Evolutionary conservation across 2,113 vertebrate genomes (phyloP).

Genomic region (Tachycineta bicolor): DNA sequence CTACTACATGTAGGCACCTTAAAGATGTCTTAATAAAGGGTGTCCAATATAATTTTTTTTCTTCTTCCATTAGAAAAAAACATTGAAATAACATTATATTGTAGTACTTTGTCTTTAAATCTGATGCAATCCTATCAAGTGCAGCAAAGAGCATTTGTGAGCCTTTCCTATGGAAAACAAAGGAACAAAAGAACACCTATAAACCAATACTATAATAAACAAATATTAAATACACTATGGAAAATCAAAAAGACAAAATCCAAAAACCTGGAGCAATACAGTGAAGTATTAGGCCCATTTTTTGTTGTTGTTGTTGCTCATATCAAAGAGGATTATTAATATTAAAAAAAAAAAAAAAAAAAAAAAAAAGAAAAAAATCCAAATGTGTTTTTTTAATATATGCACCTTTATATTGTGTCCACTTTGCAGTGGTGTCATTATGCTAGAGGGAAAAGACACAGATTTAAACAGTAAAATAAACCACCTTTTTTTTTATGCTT

Average conservation of each 20-base stretch:
- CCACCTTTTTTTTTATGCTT: neutral
- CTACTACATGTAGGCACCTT: neutral
- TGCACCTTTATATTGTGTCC: neutral
- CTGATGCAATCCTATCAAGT: neutral
- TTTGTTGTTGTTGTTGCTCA: neutral
- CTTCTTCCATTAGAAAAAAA: neutral
- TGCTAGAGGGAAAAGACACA: neutral
- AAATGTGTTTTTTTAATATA: neutral
- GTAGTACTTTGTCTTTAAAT: neutral
- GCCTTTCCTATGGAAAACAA: neutral
- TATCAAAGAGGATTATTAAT: neutral
- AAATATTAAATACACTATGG: neutral
- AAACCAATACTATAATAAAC: neutral
- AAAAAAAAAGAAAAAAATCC: neutral
- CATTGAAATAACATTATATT: neutral
- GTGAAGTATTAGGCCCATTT: neutral
- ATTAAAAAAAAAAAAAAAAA: neutral
- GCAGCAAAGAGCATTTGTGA: neutral
- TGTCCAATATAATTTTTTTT: neutral
- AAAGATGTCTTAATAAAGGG: neutral
- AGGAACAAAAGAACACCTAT: neutral
- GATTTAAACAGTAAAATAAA: neutral
- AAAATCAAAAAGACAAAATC: neutral
- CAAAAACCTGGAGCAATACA: neutral
- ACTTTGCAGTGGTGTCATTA: neutral